Base-by-base conservation (phyloP, 2,113 vertebrate genomes). In the Hippocampus abdominalis region DNA sequence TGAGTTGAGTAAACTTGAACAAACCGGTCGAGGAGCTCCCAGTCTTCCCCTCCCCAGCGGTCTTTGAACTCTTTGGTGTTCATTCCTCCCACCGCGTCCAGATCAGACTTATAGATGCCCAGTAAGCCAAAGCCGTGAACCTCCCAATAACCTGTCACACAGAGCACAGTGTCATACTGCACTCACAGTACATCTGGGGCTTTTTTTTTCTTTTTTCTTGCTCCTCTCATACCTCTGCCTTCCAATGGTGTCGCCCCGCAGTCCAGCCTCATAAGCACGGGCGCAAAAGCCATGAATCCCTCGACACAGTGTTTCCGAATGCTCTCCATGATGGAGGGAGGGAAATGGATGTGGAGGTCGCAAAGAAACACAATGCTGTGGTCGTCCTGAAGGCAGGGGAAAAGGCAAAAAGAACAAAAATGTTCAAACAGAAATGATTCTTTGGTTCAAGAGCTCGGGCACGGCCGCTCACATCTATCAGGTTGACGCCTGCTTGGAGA, bases 291-390 rank as follows among this genome's bases (percentile, higher is more conserved):
- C 95, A 96, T 95, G 89, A 92, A 93, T 74, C 95, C 94, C 81
- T 98, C 94, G 75, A 98, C 92, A 0, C 94, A 96, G 88, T 98
- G 95, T 73, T 96, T 98, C 84, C 97, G 93, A 78, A 98, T 91
- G 0, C 88, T 88, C 29, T 99, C 95, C 0, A 96, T 91, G 73
- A 99, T 82, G 16, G 91, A 90, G 7, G 89, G 69, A 0, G 96
- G 97, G 75, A 97, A 98, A 78, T 94, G 90, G 84, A 99, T 94
- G 86, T 99, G 97, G 15, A 99, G 94, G 85, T 99, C 97, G 8
- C 95, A 98, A n/a, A 99, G 94, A 88, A 99, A 98, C 71, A 98
- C 39, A 57, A 99, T 98, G 89, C 96, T 98, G 89, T 97, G 94
- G 0, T 93, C 77, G 82, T 98, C 95, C 97, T 99, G 82, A 46